A percentile compares a stretch with the other conserved stretches of the same genome.
phyloP scores from a whole-genome alignment of 2,888 invertebrate genomes.

The Heliothis peltigera region DNA sequence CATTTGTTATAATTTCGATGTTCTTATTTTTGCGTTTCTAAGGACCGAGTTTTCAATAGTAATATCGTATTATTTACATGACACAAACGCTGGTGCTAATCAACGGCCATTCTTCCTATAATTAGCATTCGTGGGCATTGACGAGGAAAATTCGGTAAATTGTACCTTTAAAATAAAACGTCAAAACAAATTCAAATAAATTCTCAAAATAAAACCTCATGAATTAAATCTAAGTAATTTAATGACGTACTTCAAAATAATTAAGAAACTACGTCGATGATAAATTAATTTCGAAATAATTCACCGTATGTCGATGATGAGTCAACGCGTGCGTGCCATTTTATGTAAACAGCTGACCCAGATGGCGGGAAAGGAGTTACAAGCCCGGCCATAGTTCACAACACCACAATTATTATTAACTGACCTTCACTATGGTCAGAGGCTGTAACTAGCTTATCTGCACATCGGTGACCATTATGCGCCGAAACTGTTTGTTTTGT shows the following conservation, averaged over 20 bases:
- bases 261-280: constrained; percentile 44
- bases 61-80: too few species aligned
- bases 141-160: background rate
- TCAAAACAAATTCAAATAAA: background rate
- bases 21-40: too few species aligned
- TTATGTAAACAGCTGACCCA: constrained; percentile 79
- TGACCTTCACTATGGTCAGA: constrained; percentile 52
- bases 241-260: constrained; percentile 53
- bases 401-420: constrained; percentile 39
- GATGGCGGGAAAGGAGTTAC: constrained; percentile 61
- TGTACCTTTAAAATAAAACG: background rate
- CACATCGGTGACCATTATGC: constrained; percentile 31
- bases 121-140: background rate
- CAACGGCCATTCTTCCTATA: background rate
- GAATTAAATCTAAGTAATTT: constrained; percentile 34
- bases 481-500: constrained; percentile 34
- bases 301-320: constrained; percentile 71
- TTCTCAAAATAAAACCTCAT: constrained; percentile 4
- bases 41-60: too few species aligned
- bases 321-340: constrained; percentile 71
- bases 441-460: constrained; percentile 47
- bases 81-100: background rate
- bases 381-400: constrained; percentile 42
- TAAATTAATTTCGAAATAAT: constrained; percentile 68
- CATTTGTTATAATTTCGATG: too few species aligned